phyloP scores from a whole-genome alignment of 2,888 invertebrate species.

The Drosophila fungiperda region DNA sequence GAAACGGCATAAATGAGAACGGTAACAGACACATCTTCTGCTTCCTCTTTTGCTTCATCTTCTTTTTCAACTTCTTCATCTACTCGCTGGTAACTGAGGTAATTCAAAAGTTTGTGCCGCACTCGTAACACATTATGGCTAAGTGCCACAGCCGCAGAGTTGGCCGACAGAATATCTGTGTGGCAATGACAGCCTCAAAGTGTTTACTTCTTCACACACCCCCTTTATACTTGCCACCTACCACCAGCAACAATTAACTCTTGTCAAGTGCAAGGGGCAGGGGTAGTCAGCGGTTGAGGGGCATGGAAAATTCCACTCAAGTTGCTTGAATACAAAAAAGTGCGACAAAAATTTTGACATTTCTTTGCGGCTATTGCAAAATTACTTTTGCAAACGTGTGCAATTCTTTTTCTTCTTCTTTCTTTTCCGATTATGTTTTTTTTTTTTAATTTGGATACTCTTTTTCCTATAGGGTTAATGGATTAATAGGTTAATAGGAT shows the following conservation, averaged over 20 bases:
- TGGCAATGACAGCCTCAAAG: constrained; percentile 72
- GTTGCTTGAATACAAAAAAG: constrained; percentile 30
- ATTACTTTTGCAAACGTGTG: constrained; percentile 78
- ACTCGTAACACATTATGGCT: constrained; percentile 64
- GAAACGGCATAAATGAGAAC: constrained; percentile 78
- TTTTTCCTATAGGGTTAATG: not conserved
- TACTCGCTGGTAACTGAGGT: constrained; percentile 68
- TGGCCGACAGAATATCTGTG: constrained; percentile 54
- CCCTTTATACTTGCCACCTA: constrained; percentile 28
- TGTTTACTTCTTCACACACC: constrained; percentile 66
- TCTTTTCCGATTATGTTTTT: not conserved
- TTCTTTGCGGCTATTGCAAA: constrained; percentile 77
- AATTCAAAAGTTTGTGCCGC: constrained; percentile 76
- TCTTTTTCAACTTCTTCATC: constrained; percentile 10
- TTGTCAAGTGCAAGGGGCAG: constrained; percentile 12
- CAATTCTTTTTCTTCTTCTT: constrained; percentile 59
- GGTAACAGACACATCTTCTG: constrained; percentile 58
- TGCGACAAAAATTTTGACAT: constrained; percentile 67
- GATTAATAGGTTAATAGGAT: no score
- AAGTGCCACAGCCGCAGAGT: constrained; percentile 60
- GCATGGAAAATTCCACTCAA: not conserved
- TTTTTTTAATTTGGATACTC: constrained; percentile 4
- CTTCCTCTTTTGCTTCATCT: constrained; percentile 5
- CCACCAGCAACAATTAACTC: constrained; percentile 71
- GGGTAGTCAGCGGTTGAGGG: not conserved